Conservation (phyloP, 2,797 vertebrate genomes). For the Enteromius afrohamiltoni region DNA sequence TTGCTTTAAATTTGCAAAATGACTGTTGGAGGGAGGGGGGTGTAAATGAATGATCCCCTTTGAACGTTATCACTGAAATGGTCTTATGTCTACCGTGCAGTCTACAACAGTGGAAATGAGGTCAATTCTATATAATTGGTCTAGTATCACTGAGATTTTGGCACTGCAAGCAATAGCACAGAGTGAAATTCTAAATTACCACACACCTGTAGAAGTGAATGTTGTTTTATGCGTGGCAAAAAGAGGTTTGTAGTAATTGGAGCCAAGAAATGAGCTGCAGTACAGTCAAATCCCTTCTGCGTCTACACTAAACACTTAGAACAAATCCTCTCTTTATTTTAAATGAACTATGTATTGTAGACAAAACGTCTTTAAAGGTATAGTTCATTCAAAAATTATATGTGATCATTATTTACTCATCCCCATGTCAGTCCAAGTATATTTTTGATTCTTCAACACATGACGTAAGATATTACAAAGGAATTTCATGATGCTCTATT, state of each 20-base stretch:
- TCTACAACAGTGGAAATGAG: slow-evolving; percentile 18
- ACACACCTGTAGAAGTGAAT: slow-evolving; percentile 9
- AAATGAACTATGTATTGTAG: slow-evolving; percentile 1
- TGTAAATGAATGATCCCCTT: slow-evolving; percentile 38
- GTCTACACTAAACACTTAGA: not conserved
- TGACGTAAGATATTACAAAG: not conserved
- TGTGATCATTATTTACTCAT: not conserved
- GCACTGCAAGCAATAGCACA: slow-evolving; percentile 9
- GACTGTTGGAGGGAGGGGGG: slow-evolving; percentile 46
- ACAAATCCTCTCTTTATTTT: not conserved
- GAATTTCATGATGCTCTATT: not conserved
- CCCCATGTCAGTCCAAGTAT: not conserved
- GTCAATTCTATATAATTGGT: slow-evolving; percentile 57
- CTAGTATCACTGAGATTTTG: slow-evolving; percentile 47
- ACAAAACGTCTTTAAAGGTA: not conserved
- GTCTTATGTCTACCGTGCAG: slow-evolving; percentile 39
- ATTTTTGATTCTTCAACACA: not conserved
- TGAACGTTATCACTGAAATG: slow-evolving; percentile 51
- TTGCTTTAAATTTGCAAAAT: slow-evolving; percentile 68
- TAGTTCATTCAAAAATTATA: not conserved
- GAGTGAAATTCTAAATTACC: slow-evolving; percentile 32
- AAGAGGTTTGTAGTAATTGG: not conserved
- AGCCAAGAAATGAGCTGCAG: not conserved
- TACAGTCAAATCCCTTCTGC: not conserved
- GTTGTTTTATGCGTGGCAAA: not conserved